Evolutionary conservation across 1,140 invertebrate genomes (phyloP), one percentile per base, ranked within the genome.

Genomic region (Pomacea maculata): DNA sequence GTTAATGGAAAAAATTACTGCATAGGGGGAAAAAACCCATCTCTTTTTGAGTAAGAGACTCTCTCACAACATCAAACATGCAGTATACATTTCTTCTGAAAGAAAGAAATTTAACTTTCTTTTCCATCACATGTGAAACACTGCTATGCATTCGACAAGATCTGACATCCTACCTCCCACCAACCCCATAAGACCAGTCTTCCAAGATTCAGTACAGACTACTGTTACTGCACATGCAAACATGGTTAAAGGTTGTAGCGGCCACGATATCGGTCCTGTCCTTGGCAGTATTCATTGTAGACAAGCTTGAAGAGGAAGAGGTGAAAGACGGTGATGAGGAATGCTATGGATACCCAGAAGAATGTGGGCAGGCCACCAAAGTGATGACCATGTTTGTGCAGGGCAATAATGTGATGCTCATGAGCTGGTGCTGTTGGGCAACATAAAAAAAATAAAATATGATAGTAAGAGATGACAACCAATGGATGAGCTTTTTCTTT

Each of bases 281-380:
- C 89, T 29, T 86, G 83, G 81, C 90, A 91, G 80, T 90, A 92
- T 81, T 98, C 97, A 86, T 96, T 97, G 90, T 96, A 95, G 83
- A 99, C 96, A 77, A 99, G 93, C 92, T 97, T 97, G 92, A 96
- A 96, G 14, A 99, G 93, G 92, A 99, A 99, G 82, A 98, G 92
- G 92, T 99, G 97, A 91, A 99, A 99, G 83, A 98, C 93, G 82
- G 97, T 93, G 84, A 99, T 96, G 80, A 99, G 93, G 88, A 96
- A 94, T 87, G 95, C 95, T 84, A 99, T 95, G 25, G 96, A 95
- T 1, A 97, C 94, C 97, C 97, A 98, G 91, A 99, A 98, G 64
- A 98, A 92, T 0, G 95, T 96, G 34, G 97, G 97, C 79, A 98
- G 91, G 1, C 97, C 96, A 72, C 96, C 97, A 80, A 97, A 93